phyloP scores from a whole-genome alignment of 2,888 invertebrate species.

The Rotaria socialis region DNA sequence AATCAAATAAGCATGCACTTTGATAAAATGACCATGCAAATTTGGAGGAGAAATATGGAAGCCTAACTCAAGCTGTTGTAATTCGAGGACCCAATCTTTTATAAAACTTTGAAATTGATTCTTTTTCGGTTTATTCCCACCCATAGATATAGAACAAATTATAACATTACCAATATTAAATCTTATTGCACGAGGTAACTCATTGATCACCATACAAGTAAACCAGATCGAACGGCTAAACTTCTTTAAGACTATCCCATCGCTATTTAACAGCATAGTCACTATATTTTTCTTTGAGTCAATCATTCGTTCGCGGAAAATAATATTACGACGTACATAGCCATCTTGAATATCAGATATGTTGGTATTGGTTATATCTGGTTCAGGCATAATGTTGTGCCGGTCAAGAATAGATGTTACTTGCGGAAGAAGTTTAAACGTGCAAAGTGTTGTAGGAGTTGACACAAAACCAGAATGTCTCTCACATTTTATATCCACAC shows the following conservation, averaged over 20 bases:
- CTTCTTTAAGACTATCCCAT: neutral
- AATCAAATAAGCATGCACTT: neutral
- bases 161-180: neutral
- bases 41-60: neutral
- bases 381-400: neutral
- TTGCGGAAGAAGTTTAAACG: neutral
- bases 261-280: neutral
- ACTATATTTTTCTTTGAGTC: neutral
- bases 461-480: neutral
- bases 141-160: neutral
- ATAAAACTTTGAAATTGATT: neutral
- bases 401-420: neutral
- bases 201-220: neutral
- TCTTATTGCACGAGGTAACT: neutral
- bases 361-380: neutral
- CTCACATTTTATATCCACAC: neutral
- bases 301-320: neutral
- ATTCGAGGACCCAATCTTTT: neutral
- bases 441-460: neutral
- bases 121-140: neutral
- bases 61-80: neutral
- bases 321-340: neutral
- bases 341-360: neutral
- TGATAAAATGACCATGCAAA: neutral
- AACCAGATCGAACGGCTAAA: neutral